phyloP scores from a whole-genome alignment of 2,888 invertebrate genomes.

The Helleia helle region DNA sequence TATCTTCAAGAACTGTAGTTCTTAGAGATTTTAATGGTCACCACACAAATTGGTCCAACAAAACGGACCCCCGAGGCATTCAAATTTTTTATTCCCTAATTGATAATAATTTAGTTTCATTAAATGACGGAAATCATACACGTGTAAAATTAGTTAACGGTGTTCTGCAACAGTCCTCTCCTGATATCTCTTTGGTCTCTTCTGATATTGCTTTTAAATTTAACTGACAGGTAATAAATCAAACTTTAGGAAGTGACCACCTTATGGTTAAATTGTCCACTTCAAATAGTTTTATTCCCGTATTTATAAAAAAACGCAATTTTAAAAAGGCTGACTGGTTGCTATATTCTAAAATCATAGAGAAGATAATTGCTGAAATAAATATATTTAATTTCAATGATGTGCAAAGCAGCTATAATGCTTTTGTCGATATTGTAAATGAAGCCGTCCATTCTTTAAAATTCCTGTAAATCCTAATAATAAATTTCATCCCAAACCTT shows the following conservation, averaged over 20 bases:
- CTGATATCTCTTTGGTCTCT: neutral
- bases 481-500: no score
- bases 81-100: neutral
- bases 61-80: neutral
- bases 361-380: no score
- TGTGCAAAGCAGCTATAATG: no score
- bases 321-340: no score
- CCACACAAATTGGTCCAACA: neutral
- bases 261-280: neutral
- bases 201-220: neutral
- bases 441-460: no score
- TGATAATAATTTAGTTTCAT: neutral
- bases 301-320: no score
- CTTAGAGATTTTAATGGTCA: constrained; percentile 5
- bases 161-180: neutral
- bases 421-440: no score
- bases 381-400: no score
- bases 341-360: no score
- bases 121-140: neutral
- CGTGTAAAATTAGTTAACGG: neutral
- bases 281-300: no score
- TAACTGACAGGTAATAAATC: neutral
- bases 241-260: neutral
- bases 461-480: no score
- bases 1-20: neutral